Base-by-base conservation (phyloP, 1,140 invertebrate genomes). In the Zaprionus ornatus region DNA sequence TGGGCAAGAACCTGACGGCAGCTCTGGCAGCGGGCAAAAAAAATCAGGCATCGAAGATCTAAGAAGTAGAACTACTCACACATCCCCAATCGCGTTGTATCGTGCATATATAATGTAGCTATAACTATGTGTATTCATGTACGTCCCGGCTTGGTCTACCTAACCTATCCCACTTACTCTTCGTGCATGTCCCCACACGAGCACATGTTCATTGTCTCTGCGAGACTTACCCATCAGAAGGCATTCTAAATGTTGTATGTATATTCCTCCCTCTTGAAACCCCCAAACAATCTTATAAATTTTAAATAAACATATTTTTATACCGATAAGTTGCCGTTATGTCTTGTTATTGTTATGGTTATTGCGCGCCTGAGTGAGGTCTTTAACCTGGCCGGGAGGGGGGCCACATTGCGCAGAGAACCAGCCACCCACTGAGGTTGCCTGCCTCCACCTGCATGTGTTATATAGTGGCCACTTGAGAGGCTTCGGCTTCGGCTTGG, bases 1-100 rank as follows among this genome's bases (percentile, higher is more conserved):
- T 99, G 55, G 98, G 98, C 56, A 97, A 98, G 80, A 99, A 99
- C 93, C 94, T 99, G 74, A 95, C 95, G 69, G 96, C 95, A 69
- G 96, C 96, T 81, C 91, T 96, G 3, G 50, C 57, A 32, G 56
- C 80, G 61, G 74, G 67, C 76, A n/a, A 59, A 19, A 68, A 85
- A 67, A n/a, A n/a, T n/a, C n/a, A 79, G 73, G 66, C 77, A 23
- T 79, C 83, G 25, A 80, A 86, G 42, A 77, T 88, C 45, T 88
- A 87, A 75, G 69, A 4, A 13, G 37, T 7, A 12, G 15, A 54
- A 66, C 25, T 50, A 67, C 73, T 63, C 55, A 17, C 40, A 42
- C n/a, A 45, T 45, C 40, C n/a, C 40, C 9, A 32, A 17, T 17
- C n/a, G 6, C 40, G 40, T 17, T 42, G 15, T 42, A 42, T 42